phyloP scores from a whole-genome alignment of 1,140 invertebrate genomes.

The Druon quercuslanigerum region DNA sequence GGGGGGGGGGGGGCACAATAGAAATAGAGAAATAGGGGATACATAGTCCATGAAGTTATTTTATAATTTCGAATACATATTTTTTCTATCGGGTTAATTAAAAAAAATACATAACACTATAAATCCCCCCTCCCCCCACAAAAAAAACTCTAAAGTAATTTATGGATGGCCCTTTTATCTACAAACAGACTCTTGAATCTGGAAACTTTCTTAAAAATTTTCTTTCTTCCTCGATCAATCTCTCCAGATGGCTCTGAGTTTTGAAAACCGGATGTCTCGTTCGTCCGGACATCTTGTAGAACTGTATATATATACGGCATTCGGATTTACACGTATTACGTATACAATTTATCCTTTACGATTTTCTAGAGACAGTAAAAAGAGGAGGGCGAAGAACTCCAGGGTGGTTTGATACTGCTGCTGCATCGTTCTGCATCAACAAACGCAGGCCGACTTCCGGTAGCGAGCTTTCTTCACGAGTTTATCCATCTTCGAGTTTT shows the following conservation, averaged over 20 bases:
- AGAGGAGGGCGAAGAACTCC: not conserved
- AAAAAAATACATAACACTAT: too few species aligned
- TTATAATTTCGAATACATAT: too few species aligned
- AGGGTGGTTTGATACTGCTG: constrained; percentile 1
- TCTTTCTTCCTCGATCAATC: constrained; percentile 14
- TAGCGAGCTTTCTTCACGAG: constrained; percentile 1
- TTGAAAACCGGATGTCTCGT: constrained; percentile 48
- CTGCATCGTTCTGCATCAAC: constrained; percentile 46
- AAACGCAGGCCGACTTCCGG: constrained; percentile 55
- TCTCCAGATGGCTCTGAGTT: constrained; percentile 31
- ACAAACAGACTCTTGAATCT: not conserved
- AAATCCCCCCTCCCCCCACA: too few species aligned
- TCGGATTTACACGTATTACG: constrained; percentile 29
- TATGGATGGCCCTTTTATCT: not conserved
- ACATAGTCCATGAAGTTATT: too few species aligned
- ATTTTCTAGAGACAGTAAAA: constrained; percentile 7
- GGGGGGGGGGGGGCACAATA: too few species aligned
- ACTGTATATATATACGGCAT: constrained; percentile 36
- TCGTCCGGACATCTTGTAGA: constrained; percentile 48
- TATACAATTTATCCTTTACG: constrained; percentile 50
- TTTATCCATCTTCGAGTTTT: too few species aligned
- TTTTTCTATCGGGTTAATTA: too few species aligned
- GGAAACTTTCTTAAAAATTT: not conserved
- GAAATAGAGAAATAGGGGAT: too few species aligned
- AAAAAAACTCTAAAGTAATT: too few species aligned